Conservation (phyloP, 2,888 invertebrate genomes). For the Eilema caniola region DNA sequence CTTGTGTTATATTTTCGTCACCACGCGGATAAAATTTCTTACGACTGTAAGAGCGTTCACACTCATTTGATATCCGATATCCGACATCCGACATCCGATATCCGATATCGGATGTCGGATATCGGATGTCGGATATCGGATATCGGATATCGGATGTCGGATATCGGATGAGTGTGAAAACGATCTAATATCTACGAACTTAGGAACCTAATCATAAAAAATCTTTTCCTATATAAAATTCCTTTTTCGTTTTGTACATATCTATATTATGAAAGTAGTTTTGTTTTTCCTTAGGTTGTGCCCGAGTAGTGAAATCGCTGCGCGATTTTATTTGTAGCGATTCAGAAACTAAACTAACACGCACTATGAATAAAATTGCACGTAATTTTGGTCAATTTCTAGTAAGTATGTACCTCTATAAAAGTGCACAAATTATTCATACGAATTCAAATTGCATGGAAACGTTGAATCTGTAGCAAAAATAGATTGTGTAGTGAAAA, state of each 20-base stretch:
- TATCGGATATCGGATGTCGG: no score
- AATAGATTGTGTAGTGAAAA: background rate
- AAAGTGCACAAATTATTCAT: background rate
- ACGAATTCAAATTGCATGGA: background rate
- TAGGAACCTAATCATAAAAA: no score
- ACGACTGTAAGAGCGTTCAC: no score
- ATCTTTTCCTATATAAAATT: no score
- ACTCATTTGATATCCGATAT: no score
- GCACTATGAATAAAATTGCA: background rate
- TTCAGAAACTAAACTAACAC: background rate
- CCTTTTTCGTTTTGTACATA: background rate
- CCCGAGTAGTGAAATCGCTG: background rate
- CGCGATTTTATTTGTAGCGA: background rate
- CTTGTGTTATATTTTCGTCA: no score
- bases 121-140: no score
- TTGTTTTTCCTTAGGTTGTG: background rate
- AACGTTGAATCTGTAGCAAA: background rate
- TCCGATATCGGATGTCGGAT: no score
- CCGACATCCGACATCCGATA: no score
- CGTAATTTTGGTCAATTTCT: background rate
- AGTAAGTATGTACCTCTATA: background rate
- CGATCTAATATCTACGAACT: no score
- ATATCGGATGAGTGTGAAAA: no score
- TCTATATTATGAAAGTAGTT: background rate
- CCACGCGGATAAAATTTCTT: no score